Evolutionary conservation across 1,140 invertebrate species (phyloP).

Genomic region (Drosophila pseudoananassae): DNA sequence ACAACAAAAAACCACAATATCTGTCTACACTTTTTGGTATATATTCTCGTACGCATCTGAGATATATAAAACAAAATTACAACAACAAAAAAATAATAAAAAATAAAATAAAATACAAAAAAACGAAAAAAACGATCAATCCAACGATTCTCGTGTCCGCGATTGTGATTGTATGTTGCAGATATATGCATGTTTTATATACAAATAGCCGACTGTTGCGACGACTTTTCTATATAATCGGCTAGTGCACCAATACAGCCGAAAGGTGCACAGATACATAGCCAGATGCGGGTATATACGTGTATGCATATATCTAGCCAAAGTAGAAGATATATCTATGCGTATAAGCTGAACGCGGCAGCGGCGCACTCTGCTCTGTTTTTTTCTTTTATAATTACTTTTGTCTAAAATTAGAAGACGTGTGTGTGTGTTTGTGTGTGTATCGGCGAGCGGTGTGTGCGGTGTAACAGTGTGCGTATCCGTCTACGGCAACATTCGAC

Average conservation of each 20-base stretch:
- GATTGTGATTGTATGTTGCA: constrained; percentile 42
- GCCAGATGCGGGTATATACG: constrained; percentile 27
- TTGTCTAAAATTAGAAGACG: constrained; percentile 84
- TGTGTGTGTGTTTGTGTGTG: constrained; percentile 60
- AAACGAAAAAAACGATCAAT: constrained; percentile 55
- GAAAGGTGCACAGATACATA: constrained; percentile 24
- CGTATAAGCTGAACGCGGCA: constrained; percentile 77
- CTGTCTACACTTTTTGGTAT: constrained; percentile 48
- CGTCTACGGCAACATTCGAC: constrained; percentile 27
- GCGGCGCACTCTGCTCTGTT: constrained; percentile 79
- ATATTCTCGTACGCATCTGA: constrained; percentile 27
- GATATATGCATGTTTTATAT: constrained; percentile 34
- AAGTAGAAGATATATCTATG: constrained; percentile 78
- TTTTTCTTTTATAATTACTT: constrained; percentile 84
- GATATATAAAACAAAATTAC: constrained; percentile 24
- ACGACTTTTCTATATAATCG: constrained; percentile 70
- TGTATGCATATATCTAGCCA: constrained; percentile 60
- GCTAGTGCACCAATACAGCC: constrained; percentile 33
- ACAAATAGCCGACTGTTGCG: constrained; percentile 53
- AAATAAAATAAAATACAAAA: not conserved
- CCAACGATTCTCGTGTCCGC: constrained; percentile 9
- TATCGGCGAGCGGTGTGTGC: constrained; percentile 13
- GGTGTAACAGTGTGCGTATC: constrained; percentile 53
- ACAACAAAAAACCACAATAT: constrained; percentile 46
- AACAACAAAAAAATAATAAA: not conserved